phyloP scores from a whole-genome alignment of 2,797 vertebrate genomes.

The Antennarius maculatus region DNA sequence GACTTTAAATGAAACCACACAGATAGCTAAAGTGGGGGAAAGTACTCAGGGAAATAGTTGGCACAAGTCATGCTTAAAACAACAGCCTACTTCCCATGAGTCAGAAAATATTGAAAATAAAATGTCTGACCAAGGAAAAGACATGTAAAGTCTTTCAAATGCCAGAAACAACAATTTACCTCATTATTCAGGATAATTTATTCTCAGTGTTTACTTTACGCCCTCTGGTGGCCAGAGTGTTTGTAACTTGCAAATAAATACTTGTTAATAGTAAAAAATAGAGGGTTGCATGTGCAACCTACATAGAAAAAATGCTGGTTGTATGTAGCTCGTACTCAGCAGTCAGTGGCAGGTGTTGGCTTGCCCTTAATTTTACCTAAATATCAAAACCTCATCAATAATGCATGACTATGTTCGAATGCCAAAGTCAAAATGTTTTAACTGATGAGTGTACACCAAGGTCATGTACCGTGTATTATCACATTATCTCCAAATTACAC shows the following conservation, averaged over 20 bases:
- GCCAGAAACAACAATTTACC: neutral
- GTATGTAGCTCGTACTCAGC: constrained; percentile 25
- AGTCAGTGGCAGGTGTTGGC: constrained; percentile 31
- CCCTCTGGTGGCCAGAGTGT: constrained; percentile 55
- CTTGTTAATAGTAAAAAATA: constrained; percentile 6
- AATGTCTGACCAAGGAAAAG: neutral
- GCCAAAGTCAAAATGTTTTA: constrained; percentile 46
- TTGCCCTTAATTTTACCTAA: constrained; percentile 40
- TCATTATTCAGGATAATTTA: neutral
- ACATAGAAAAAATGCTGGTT: constrained; percentile 9
- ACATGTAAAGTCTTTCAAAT: neutral
- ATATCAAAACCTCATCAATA: constrained; percentile 55
- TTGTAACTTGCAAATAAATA: constrained; percentile 11
- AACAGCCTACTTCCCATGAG: too few relatives aligned
- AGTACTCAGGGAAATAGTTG: too few relatives aligned
- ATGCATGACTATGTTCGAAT: constrained; percentile 38
- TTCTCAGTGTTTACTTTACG: neutral
- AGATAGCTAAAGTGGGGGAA: neutral
- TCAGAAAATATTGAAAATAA: neutral
- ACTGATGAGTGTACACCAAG: constrained; percentile 41
- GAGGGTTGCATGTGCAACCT: neutral
- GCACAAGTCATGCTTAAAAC: too few relatives aligned
- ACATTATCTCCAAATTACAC: constrained; percentile 51
- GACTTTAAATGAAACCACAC: too few relatives aligned
- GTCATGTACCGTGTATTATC: constrained; percentile 48